Evolutionary conservation across 37 sponge, comb jelly and placozoan species (phyloP).

Genomic region (Eunapius fragilis): DNA sequence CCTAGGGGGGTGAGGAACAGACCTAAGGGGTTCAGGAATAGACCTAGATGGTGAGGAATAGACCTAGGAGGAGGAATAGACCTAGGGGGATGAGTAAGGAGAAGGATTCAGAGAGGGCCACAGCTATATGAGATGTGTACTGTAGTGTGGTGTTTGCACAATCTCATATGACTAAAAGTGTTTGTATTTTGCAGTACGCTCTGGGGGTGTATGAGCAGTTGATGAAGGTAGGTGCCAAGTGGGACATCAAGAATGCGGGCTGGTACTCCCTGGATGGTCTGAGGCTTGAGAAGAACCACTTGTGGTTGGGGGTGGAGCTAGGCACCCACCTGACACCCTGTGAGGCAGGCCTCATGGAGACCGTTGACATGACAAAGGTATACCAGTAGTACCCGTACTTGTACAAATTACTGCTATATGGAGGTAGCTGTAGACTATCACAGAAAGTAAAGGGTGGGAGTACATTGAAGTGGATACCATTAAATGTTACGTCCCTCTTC

Average conservation of each 20-base stretch:
- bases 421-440: no score
- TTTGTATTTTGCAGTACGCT: slow-evolving; percentile 56
- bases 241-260: slow-evolving; percentile 63
- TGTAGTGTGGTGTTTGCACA: no score
- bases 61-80: no score
- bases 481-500: not conserved
- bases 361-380: slow-evolving; percentile 69
- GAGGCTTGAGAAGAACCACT: slow-evolving; percentile 75
- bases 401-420: no score
- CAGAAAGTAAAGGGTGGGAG: no score
- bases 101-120: not conserved
- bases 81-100: no score
- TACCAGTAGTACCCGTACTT: no score
- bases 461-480: no score
- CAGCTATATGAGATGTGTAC: no score
- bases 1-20: not conserved
- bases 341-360: slow-evolving; percentile 75
- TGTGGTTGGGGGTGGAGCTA: slow-evolving; percentile 78
- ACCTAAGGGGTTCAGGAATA: no score
- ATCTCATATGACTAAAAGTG: no score
- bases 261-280: slow-evolving; percentile 75
- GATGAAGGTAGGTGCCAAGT: slow-evolving; percentile 49
- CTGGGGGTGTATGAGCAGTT: slow-evolving; percentile 56
- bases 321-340: slow-evolving; percentile 68
- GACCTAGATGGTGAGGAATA: no score